These are phyloP conservation scores for Harlomillsia oculata DNA, from an alignment of 1,140 invertebrate genomes.

Conservation along the genomic window DNA sequence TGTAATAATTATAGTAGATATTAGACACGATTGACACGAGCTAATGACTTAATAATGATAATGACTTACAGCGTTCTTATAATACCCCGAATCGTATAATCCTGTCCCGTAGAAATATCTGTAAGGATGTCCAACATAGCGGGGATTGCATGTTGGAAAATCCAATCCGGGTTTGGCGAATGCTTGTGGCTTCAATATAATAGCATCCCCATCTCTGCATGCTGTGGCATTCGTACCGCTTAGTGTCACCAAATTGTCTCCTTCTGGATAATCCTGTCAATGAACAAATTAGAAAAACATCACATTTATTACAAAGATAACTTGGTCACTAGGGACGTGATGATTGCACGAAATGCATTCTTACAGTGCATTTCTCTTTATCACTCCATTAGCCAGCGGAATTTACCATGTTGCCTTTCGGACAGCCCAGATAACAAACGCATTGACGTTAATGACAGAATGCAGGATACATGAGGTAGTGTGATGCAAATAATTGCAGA, in stretches of 20 bases:
- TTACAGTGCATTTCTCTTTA: too few relatives aligned
- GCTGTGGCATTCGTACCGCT: conserved; percentile 32
- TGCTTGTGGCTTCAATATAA: conserved; percentile 27
- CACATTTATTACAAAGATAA: too few relatives aligned
- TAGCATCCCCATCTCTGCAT: conserved; percentile 25
- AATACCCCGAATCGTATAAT: conserved; percentile 38
- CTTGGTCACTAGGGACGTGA: too few relatives aligned
- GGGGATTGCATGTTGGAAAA: conserved; percentile 41
- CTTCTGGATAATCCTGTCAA: conserved; percentile 23
- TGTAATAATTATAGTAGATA: too few relatives aligned
- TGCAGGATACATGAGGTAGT: too few relatives aligned
- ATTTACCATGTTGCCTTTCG: too few relatives aligned
- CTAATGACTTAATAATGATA: background rate
- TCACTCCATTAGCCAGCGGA: too few relatives aligned
- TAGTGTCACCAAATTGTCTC: conserved; percentile 26
- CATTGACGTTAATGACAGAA: too few relatives aligned
- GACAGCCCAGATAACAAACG: too few relatives aligned
- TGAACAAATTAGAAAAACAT: too few relatives aligned
- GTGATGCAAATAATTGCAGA: too few relatives aligned
- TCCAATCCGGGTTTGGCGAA: conserved; percentile 35
- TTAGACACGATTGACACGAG: background rate
- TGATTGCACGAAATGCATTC: too few relatives aligned
- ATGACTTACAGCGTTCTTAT: conserved; percentile 34
- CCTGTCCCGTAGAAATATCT: conserved; percentile 41
- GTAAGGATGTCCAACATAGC: conserved; percentile 39